Percentiles rank a stretch among this genome's conserved stretches.
These are phyloP conservation scores for Camelus dromedarius DNA, from an alignment of 2,113 vertebrate genomes.

Conservation along the genomic window DNA sequence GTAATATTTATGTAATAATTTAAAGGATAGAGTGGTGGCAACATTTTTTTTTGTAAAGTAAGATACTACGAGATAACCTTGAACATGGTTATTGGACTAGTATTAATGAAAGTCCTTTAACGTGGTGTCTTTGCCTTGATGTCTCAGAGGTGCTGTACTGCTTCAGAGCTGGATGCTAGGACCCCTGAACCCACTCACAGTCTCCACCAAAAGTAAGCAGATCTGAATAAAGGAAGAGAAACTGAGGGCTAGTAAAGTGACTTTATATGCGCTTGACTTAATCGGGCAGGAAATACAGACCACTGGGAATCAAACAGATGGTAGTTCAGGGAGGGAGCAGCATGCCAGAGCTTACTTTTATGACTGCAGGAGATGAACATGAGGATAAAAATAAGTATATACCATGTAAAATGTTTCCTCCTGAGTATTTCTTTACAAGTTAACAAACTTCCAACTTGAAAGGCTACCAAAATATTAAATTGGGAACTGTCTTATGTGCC, in stretches of 20 bases:
- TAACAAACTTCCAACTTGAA: not conserved
- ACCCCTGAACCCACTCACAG: not conserved
- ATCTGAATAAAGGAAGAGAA: constrained; percentile 1
- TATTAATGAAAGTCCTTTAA: not conserved
- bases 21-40: not conserved
- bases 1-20: not conserved
- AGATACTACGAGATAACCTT: not conserved
- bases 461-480: not conserved
- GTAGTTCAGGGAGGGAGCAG: not conserved
- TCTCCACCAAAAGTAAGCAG: not conserved
- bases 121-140: not conserved
- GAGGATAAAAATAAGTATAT: too few species aligned
- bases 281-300: not conserved
- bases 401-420: not conserved
- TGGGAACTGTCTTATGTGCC: not conserved
- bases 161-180: not conserved
- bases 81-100: not conserved
- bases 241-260: not conserved
- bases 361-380: not conserved
- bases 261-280: not conserved
- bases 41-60: constrained; percentile 1
- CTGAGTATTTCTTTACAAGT: not conserved
- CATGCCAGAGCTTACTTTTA: not conserved
- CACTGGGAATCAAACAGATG: not conserved
- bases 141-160: not conserved